A percentile compares a stretch with the other conserved stretches of the same genome.
Evolutionary conservation across 2,888 invertebrate species (phyloP).

Genomic region (Leptothorax acervorum): DNA sequence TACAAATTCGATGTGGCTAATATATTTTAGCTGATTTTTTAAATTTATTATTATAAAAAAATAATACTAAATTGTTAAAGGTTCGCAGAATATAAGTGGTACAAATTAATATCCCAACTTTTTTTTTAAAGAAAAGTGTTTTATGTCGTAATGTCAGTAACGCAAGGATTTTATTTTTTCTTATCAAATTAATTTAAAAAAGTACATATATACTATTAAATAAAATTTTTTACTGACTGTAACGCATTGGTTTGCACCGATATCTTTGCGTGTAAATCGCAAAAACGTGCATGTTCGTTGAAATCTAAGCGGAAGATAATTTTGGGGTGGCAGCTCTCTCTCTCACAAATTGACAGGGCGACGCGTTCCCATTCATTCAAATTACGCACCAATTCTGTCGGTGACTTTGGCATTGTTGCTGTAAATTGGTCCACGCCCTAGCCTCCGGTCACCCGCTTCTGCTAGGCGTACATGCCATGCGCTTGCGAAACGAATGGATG

Average conservation of each 20-base stretch:
- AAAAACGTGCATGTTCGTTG: constrained; percentile 76
- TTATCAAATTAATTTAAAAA: background rate
- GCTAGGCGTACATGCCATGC: constrained; percentile 12
- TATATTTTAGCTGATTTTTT: background rate
- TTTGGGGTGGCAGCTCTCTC: constrained; percentile 79
- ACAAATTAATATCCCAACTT: background rate
- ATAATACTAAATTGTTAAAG: background rate
- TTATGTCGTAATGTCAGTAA: background rate
- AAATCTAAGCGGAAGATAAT: constrained; percentile 82
- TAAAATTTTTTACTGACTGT: background rate
- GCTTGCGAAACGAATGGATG: constrained; percentile 50
- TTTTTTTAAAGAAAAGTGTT: background rate
- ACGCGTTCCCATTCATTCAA: constrained; percentile 84
- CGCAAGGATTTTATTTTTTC: background rate
- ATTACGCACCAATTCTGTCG: constrained; percentile 85
- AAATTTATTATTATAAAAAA: background rate
- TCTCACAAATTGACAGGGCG: constrained; percentile 83
- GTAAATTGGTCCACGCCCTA: constrained; percentile 85
- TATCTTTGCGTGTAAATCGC: constrained; percentile 38
- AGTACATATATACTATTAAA: background rate
- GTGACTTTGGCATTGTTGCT: constrained; percentile 85
- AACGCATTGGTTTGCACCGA: background rate
- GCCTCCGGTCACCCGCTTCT: constrained; percentile 70
- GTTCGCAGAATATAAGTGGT: background rate
- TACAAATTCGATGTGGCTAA: background rate